Percentiles rank a stretch among this genome's conserved stretches.
Conservation (phyloP, 2,888 invertebrate genomes). For the Troides oblongomaculatus region DNA sequence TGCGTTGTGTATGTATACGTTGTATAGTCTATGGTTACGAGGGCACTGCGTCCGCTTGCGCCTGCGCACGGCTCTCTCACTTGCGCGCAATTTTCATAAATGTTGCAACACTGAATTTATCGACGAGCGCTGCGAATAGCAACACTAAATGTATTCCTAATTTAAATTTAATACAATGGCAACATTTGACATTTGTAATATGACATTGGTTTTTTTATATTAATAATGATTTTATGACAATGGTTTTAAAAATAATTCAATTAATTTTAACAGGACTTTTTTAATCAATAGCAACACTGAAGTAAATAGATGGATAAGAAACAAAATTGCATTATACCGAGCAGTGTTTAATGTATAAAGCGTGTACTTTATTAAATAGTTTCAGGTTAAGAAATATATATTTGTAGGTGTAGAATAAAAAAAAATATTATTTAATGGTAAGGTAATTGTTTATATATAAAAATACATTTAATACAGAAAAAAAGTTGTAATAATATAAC, state of each 20-base stretch:
- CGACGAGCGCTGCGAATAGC: constrained; percentile 1
- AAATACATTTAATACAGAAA: background rate
- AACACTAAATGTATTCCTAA: background rate
- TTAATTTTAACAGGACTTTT: too few species aligned
- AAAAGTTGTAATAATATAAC: background rate
- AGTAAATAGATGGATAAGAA: too few species aligned
- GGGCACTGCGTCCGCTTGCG: constrained; percentile 3
- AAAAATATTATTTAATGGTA: background rate
- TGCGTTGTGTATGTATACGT: constrained; percentile 12
- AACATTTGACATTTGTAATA: background rate
- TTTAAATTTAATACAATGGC: background rate
- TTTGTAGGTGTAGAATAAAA: background rate
- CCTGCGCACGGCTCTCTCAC: background rate
- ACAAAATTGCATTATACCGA: too few species aligned
- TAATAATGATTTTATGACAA: too few species aligned
- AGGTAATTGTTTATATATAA: background rate
- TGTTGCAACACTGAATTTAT: constrained; percentile 9
- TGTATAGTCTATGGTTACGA: constrained; percentile 16
- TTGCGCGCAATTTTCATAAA: background rate
- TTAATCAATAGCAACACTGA: too few species aligned
- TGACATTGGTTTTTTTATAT: background rate
- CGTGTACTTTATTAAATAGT: background rate
- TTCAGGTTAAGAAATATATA: background rate
- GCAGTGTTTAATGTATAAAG: too few species aligned
- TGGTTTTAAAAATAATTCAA: too few species aligned